Evolutionary conservation across 2,888 invertebrate genomes (phyloP), one percentile per base, ranked within the genome.

Genomic region (Hirtodrosophila confusa): DNA sequence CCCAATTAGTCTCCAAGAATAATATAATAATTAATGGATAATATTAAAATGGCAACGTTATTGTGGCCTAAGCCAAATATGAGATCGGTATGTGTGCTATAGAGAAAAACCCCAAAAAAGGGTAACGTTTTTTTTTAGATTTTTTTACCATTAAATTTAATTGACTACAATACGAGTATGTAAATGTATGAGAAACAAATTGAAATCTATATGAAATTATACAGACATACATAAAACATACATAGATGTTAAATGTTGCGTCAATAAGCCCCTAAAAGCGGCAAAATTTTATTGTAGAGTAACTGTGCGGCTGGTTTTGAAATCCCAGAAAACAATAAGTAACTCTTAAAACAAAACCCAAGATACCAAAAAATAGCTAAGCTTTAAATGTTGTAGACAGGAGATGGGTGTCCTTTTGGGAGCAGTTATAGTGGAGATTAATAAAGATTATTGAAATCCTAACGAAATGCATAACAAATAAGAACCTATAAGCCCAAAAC

Each of bases 341-440:
- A 58, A 64, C 51, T 23, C 39, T 24, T 24, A 40, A 51, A 23
- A 29, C 29, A 7, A 17, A 60, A 48, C 50, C 29, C 9, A 51
- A 53, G 35, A 48, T 35, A 49, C n/a, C 12, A 37, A 54, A 60
- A 60, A 54, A 83, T 82, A 82, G 77, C 72, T 69, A 87, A 77
- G 83, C 83, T 86, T 84, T 84, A 86, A 84, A 75, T 84, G 87
- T 84, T 84, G 82, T 85, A 80, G 71, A 69, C 74, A 47, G 44
- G 44, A 37, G 17, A 43, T 56, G 40, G 37, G 2, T 2, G 39
- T 6, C 41, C 35, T 49, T 55, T 57, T 17, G 54, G 29, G 35
- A 43, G 40, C 37, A 65, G 12, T 54, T 51, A 17, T 23, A 47
- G 43, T 54, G n/a, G 29, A 35, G 70, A 31, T 61, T 69, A 69